Conservation (phyloP, 2,797 vertebrate species). For the Pteropus rufus region DNA sequence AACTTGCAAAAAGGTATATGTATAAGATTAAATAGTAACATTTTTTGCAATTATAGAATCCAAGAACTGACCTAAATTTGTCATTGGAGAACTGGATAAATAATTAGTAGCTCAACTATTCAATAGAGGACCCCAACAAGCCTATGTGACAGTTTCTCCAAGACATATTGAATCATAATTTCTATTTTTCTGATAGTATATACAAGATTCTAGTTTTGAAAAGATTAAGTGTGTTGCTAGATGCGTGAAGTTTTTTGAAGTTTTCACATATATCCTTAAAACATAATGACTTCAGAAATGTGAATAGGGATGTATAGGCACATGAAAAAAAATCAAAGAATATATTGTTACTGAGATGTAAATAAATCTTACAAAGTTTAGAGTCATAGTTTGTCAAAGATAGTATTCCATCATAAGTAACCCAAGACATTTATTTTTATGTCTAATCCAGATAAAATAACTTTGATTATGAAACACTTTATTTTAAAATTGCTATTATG, state of each 20-base stretch:
- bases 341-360: neutral
- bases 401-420: neutral
- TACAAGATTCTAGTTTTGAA: neutral
- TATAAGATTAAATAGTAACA: neutral
- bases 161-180: neutral
- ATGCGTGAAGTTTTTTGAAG: neutral
- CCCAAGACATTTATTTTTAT: neutral
- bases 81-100: neutral
- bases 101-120: neutral
- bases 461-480: neutral
- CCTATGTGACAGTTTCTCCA: neutral
- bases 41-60: neutral
- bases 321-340: neutral
- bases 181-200: neutral
- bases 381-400: neutral
- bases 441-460: neutral
- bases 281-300: neutral
- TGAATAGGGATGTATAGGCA: neutral
- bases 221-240: neutral
- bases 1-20: neutral
- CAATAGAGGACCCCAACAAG: neutral
- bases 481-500: neutral
- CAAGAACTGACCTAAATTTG: neutral
- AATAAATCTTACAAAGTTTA: neutral
- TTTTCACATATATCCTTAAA: neutral